Evolutionary conservation across 2,797 vertebrate species (phyloP).

Genomic region (Sphaeramia orbicularis): DNA sequence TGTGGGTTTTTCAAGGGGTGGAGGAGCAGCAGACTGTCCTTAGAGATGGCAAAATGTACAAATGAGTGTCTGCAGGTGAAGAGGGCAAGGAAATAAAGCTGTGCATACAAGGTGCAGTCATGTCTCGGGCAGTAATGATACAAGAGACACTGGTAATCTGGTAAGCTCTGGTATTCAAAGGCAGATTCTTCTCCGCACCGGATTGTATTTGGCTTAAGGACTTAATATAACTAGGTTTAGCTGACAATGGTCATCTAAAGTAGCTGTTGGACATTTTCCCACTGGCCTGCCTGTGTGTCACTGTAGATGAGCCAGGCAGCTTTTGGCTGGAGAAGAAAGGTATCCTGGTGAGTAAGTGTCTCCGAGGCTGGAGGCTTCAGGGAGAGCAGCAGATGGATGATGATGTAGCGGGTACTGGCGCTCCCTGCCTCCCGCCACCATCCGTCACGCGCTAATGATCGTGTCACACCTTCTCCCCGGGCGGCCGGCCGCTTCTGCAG

Average conservation of each 20-base stretch:
- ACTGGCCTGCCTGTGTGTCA: slow-evolving; percentile 58
- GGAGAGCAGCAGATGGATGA: slow-evolving; percentile 82
- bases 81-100: slow-evolving; percentile 10
- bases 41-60: slow-evolving; percentile 11
- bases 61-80: slow-evolving; percentile 10
- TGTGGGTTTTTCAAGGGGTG: slow-evolving; percentile 30
- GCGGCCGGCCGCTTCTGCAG: slow-evolving; percentile 79
- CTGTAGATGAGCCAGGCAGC: slow-evolving; percentile 70
- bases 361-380: slow-evolving; percentile 69
- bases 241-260: slow-evolving; percentile 66
- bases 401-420: slow-evolving; percentile 78
- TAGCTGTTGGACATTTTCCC: slow-evolving; percentile 65
- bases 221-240: slow-evolving; percentile 51
- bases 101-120: background rate
- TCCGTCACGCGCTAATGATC: slow-evolving; percentile 84
- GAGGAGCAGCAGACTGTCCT: slow-evolving; percentile 2
- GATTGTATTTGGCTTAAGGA: slow-evolving; percentile 32
- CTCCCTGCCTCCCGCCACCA: slow-evolving; percentile 79
- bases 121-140: background rate
- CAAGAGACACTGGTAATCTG: slow-evolving; percentile 24
- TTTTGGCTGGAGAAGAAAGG: slow-evolving; percentile 77
- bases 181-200: slow-evolving; percentile 40
- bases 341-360: slow-evolving; percentile 78
- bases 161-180: slow-evolving; percentile 18
- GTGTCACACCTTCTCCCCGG: slow-evolving; percentile 83